phyloP scores from a whole-genome alignment of 2,888 invertebrate species.

The Disparrhopalites patrizii region DNA sequence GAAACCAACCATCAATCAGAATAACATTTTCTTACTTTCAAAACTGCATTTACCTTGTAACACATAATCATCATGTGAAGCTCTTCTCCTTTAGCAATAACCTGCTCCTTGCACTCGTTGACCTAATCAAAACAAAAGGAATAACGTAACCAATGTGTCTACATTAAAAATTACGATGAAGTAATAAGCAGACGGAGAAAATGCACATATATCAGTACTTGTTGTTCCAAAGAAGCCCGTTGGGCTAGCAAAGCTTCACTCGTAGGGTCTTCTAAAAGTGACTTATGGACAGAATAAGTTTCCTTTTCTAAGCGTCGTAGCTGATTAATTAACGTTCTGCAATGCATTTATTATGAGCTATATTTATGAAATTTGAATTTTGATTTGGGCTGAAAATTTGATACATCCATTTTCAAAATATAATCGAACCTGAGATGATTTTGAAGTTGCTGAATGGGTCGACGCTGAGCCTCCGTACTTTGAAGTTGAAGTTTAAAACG shows the following conservation, averaged over 20 bases:
- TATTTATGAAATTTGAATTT: not conserved
- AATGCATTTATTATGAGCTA: too few species aligned
- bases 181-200: not conserved
- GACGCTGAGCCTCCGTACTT: constrained; percentile 83
- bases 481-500: constrained; percentile 90
- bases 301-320: constrained; percentile 83
- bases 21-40: not conserved
- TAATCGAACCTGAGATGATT: constrained; percentile 60
- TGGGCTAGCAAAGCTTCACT: constrained; percentile 59
- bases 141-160: not conserved
- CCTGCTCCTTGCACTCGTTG: constrained; percentile 81
- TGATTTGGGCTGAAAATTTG: not conserved
- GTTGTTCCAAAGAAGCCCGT: constrained; percentile 66
- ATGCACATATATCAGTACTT: constrained; percentile 53
- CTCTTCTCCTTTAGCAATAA: constrained; percentile 85
- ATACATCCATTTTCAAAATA: not conserved
- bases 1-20: not conserved
- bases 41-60: constrained; percentile 59
- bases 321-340: constrained; percentile 64
- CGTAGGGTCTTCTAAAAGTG: constrained; percentile 63
- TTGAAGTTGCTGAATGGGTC: constrained; percentile 87
- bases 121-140: constrained; percentile 56
- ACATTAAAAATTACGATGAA: constrained; percentile 1
- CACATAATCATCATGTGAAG: constrained; percentile 92
- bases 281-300: constrained; percentile 78